phyloP scores from a whole-genome alignment of 2,113 vertebrate genomes.

The Oryzias celebensis region DNA sequence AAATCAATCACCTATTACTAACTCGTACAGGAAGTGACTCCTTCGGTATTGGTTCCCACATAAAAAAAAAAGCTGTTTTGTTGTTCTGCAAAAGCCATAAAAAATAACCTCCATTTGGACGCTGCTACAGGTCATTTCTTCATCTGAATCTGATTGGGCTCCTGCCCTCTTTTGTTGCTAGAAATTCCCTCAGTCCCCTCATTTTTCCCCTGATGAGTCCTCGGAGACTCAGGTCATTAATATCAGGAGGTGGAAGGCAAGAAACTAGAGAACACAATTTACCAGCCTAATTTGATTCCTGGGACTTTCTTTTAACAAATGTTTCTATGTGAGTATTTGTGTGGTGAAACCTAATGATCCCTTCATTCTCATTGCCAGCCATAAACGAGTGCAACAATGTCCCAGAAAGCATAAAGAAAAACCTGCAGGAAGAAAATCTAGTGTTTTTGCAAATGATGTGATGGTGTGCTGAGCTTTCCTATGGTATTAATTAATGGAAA shows the following conservation, averaged over 20 bases:
- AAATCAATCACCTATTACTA: no score
- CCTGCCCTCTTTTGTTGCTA: constrained; percentile 23
- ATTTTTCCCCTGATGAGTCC: constrained; percentile 45
- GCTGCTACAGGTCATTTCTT: constrained; percentile 27
- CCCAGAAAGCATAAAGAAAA: constrained; percentile 18
- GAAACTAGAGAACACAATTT: constrained; percentile 23
- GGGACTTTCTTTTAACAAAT: constrained; percentile 4
- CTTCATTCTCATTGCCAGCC: constrained; percentile 61
- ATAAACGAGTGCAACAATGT: constrained; percentile 51
- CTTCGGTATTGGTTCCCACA: neutral
- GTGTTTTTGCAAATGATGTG: no score
- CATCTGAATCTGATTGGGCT: constrained; percentile 33
- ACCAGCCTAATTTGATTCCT: constrained; percentile 46
- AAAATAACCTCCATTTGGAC: constrained; percentile 50
- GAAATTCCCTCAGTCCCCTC: constrained; percentile 40
- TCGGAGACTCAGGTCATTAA: constrained; percentile 37
- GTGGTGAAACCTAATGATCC: constrained; percentile 47
- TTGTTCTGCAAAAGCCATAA: constrained; percentile 6
- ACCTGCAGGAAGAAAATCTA: neutral
- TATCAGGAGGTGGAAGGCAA: constrained; percentile 8
- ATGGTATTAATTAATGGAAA: no score
- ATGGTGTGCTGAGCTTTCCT: no score
- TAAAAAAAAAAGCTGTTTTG: constrained; percentile 7
- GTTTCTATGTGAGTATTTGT: constrained; percentile 24
- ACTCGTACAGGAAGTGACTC: neutral